Conservation (phyloP, 2,888 invertebrate species). For the Plebejus melissa region DNA sequence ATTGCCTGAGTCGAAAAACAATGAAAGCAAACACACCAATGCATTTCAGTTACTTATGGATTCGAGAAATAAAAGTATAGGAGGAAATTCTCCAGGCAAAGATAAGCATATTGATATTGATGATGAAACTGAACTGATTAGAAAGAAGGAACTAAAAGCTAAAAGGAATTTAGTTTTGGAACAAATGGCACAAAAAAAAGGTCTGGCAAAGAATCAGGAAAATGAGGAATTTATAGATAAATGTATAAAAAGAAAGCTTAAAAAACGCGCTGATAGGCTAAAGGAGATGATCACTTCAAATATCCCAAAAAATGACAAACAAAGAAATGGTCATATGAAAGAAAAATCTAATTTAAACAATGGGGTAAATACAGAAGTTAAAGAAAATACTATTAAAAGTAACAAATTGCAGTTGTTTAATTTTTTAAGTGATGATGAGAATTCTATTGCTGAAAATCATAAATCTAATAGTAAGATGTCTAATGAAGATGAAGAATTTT, state of each 20-base stretch:
- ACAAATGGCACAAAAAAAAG: slow-evolving; percentile 82
- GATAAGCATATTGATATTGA: slow-evolving; percentile 49
- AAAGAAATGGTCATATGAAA: slow-evolving; percentile 19
- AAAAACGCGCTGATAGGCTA: slow-evolving; percentile 79
- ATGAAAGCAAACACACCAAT: slow-evolving; percentile 64
- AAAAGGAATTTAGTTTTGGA: slow-evolving; percentile 77
- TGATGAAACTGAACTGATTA: slow-evolving; percentile 45
- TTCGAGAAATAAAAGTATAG: slow-evolving; percentile 81
- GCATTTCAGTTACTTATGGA: slow-evolving; percentile 85
- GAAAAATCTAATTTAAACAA: slow-evolving; percentile 8
- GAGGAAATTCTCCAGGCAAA: slow-evolving; percentile 81
- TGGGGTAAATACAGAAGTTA: slow-evolving; percentile 28
- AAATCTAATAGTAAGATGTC: slow-evolving; percentile 42
- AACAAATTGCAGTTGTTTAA: slow-evolving; percentile 48
- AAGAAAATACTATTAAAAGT: slow-evolving; percentile 33
- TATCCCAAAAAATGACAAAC: slow-evolving; percentile 40
- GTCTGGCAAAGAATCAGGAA: slow-evolving; percentile 78
- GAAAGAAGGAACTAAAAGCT: slow-evolving; percentile 52
- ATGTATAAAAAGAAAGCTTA: slow-evolving; percentile 77
- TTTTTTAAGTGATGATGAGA: slow-evolving; percentile 47
- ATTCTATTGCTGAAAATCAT: slow-evolving; percentile 36
- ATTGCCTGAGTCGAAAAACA: slow-evolving; percentile 39
- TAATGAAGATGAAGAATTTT: slow-evolving; percentile 67
- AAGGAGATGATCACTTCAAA: slow-evolving; percentile 66
- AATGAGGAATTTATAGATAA: slow-evolving; percentile 76